Evolutionary conservation across 2,113 vertebrate genomes (phyloP), one percentile per base, ranked within the genome.

Genomic region (Pedionomus torquatus): DNA sequence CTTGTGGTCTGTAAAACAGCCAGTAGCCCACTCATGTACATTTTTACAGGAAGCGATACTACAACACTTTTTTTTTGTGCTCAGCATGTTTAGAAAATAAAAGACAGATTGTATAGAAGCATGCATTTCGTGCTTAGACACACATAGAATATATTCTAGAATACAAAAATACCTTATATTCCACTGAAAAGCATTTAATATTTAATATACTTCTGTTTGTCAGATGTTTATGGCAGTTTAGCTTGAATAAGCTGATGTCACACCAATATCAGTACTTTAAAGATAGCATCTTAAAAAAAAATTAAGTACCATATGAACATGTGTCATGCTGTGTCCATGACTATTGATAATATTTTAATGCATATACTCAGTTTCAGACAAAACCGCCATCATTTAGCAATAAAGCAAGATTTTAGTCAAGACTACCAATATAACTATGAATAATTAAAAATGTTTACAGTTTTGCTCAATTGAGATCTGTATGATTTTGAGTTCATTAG

Each of bases 21-120:
- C 76, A 84, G 89, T 17, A 87, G 64, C 87, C n/a, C 77, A 86
- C 58, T 46, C 77, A 63, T 70, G 90, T 74, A 79, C 76, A 90
- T 83, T 93, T 91, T 95, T 87, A 87, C 48, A 96, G 78, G 85
- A 97, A 97, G 93, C 93, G 8, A 17, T 77, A 88, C 39, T 68
- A 60, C 35, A 96, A 95, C 84, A 65, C 95, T 71, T 52, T 61
- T 52, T 61, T 60, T 19, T 21, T 87, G 41, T 85, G 54, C 23
- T 97, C 75, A 95, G 90, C 80, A 90, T 78, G 28, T 95, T 96
- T 60, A 95, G 87, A 90, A 95, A 92, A 96, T 72, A 83, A 63
- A 91, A 86, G 61, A 85, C 76, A 93, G 68, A 80, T 55, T 95
- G 60, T 39, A 79, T 1, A 92, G 21, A 71, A 95, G 70, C 48